Percentiles rank a stretch among this genome's conserved stretches.
Evolutionary conservation across 2,797 vertebrate genomes (phyloP).

Genomic region (Chanos chanos): DNA sequence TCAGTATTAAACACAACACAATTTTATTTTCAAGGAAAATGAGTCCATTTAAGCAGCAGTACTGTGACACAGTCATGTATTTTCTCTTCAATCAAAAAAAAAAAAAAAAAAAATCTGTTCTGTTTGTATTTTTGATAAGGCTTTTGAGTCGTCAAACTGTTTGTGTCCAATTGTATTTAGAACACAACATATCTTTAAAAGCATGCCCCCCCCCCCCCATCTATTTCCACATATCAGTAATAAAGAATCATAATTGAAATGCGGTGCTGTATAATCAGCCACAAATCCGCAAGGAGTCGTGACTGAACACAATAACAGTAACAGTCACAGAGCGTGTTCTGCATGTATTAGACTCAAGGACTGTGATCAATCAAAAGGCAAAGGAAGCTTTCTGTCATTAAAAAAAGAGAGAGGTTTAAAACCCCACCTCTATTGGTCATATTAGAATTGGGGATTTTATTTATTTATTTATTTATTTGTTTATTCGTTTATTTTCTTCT

Average conservation of each 20-base stretch:
- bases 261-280: slow-evolving; percentile 38
- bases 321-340: slow-evolving; percentile 27
- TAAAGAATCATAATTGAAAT: slow-evolving; percentile 44
- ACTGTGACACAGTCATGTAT: no score
- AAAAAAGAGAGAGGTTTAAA: no score
- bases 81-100: no score
- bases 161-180: slow-evolving; percentile 35
- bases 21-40: no score
- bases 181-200: slow-evolving; percentile 39
- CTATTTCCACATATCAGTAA: slow-evolving; percentile 44
- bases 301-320: slow-evolving; percentile 39
- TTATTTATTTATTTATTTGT: no score
- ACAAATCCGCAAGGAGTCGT: slow-evolving; percentile 33
- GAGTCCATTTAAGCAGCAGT: no score
- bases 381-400: no score
- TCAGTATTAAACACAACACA: no score
- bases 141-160: slow-evolving; percentile 49
- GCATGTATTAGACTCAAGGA: slow-evolving; percentile 22
- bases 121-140: slow-evolving; percentile 54
- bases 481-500: slow-evolving; percentile 3
- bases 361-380: slow-evolving; percentile 4
- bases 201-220: slow-evolving; percentile 54
- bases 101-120: slow-evolving; percentile 38
- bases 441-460: no score
- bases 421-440: no score